Evolutionary conservation across 2,797 vertebrate genomes (phyloP).

Genomic region (Bufotes viridis): DNA sequence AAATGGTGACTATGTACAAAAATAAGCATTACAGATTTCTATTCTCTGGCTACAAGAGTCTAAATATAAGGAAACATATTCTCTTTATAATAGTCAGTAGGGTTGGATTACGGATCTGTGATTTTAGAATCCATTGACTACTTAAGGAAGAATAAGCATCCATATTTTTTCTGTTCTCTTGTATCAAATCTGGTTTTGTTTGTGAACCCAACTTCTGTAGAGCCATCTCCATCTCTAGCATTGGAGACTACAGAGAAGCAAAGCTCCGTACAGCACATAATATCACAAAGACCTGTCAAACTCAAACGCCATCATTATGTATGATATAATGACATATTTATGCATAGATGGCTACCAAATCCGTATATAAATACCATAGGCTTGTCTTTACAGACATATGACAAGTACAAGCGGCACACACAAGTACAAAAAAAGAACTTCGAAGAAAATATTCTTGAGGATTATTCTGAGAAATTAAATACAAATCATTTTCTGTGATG

Average conservation of each 20-base stretch:
- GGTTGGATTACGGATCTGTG: neutral
- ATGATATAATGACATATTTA: neutral
- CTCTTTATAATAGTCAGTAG: neutral
- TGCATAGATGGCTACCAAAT: neutral
- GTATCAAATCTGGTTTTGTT: too few relatives aligned
- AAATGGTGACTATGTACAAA: too few relatives aligned
- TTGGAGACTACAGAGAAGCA: neutral
- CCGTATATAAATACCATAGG: neutral
- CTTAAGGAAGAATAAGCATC: neutral
- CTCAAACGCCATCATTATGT: neutral
- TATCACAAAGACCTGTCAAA: too few relatives aligned
- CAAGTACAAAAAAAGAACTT: neutral
- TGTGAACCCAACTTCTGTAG: too few relatives aligned
- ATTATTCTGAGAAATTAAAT: slow-evolving; percentile 15
- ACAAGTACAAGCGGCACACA: neutral
- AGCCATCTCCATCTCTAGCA: too few relatives aligned
- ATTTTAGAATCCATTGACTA: neutral
- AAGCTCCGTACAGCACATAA: too few relatives aligned
- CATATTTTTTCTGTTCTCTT: too few relatives aligned
- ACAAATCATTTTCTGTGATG: slow-evolving; percentile 9
- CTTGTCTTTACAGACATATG: neutral
- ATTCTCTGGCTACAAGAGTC: too few relatives aligned
- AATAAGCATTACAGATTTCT: too few relatives aligned
- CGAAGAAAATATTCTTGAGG: slow-evolving; percentile 1
- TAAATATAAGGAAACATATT: neutral